Base-by-base conservation (phyloP, 1,140 invertebrate genomes). In the Drosophila eugracilis region DNA sequence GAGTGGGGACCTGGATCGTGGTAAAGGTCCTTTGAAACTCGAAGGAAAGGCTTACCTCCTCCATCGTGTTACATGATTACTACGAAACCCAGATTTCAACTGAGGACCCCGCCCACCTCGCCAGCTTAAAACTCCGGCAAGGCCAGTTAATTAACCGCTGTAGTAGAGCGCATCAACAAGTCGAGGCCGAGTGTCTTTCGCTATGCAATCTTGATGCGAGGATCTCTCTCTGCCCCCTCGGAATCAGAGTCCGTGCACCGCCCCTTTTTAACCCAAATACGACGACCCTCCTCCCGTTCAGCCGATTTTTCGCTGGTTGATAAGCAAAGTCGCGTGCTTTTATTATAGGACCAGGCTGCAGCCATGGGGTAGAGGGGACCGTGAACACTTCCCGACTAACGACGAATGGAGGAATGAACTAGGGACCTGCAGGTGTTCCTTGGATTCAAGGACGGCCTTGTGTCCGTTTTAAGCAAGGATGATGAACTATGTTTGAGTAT, bases 221-320 rank as follows among this genome's bases (percentile, higher is more conserved):
- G 52, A 71, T 70, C 65, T 58, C 47, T 34, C 34, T 2, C 10
- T 2, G n/a, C n/a, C n/a, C n/a, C n/a, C n/a, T n/a, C 21, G 60
- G 48, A 77, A 63, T 78, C n/a, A 83, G 84, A 83, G 84, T 83
- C 79, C 78, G 70, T 83, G 79, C 74, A 83, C 78, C n/a, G n/a
- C n/a, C 79, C 78, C 78, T 83, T 75, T 84, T 84, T 83, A 83
- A 83, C 78, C 78, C 79, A 83, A 83, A 84, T 83, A 84, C 71
- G 54, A 78, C 42, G 53, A 65, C 34, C 47, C 41, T 55, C 60
- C 22, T n/a, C n/a, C 26, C 45, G 49, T 47, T 70, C 41, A 37
- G 63, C 41, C 34, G 79, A 84, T 85, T 83, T n/a, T 67, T 65
- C 47, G 59, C 57, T 32, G 55, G 42, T 42, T 73, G 79, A 84